These are phyloP conservation scores for Hippocampus guttulatus DNA, from an alignment of 2,113 vertebrate genomes.

Conservation along the genomic window DNA sequence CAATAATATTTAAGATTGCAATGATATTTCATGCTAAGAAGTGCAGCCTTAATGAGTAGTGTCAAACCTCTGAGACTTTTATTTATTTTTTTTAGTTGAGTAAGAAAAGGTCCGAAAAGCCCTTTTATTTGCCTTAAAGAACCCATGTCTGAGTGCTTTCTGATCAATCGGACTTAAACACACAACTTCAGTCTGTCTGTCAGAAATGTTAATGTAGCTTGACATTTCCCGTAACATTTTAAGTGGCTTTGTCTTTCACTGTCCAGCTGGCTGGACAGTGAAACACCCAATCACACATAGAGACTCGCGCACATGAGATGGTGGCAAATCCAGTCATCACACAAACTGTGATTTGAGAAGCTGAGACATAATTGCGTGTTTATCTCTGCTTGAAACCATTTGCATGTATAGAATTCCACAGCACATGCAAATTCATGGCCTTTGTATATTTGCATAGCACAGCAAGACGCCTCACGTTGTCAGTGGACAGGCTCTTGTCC, in stretches of 20 bases:
- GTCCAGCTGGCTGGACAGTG: slow-evolving; percentile 61
- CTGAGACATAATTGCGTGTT: not conserved
- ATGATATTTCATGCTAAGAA: not conserved
- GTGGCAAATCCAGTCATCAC: slow-evolving; percentile 34
- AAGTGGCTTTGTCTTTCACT: slow-evolving; percentile 36
- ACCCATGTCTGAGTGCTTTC: not conserved
- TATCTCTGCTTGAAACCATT: not conserved
- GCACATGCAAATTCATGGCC: not conserved
- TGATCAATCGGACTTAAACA: not conserved
- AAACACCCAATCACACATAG: not conserved
- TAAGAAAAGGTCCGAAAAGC: not conserved
- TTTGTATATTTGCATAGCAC: slow-evolving; percentile 8
- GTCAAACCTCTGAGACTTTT: not conserved
- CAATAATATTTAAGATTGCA: too few relatives aligned
- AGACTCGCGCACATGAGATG: not conserved
- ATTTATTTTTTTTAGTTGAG: not conserved
- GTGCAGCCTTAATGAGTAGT: too few relatives aligned
- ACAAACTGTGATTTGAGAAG: slow-evolving; percentile 25
- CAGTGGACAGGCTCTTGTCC: slow-evolving; percentile 7
- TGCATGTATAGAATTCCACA: slow-evolving; percentile 3
- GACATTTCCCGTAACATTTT: not conserved
- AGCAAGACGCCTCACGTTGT: not conserved
- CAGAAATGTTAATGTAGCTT: not conserved
- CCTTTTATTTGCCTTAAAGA: not conserved
- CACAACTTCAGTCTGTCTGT: not conserved